These are phyloP conservation scores for Pseudomyrmex gracilis DNA, from an alignment of 1,140 invertebrate genomes.

Conservation along the genomic window DNA sequence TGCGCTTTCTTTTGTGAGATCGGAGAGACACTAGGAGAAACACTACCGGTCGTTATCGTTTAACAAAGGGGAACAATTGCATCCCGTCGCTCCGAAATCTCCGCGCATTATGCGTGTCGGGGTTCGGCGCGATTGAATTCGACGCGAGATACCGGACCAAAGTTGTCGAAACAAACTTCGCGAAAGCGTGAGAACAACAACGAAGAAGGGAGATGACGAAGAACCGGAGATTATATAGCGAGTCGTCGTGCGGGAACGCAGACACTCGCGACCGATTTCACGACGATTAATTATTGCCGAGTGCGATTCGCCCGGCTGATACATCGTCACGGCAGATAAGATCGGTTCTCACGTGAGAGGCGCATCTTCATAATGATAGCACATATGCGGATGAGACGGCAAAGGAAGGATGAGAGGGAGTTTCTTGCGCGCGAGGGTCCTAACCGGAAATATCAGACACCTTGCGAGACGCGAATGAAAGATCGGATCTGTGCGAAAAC, in stretches of 20 bases:
- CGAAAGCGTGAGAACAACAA: background rate
- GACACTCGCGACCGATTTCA: slow-evolving; percentile 24
- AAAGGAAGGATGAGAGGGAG: background rate
- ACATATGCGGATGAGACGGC: background rate
- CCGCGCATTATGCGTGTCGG: background rate
- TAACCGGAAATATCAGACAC: slow-evolving; percentile 8
- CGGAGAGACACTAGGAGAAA: too few species aligned
- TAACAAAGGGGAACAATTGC: too few species aligned
- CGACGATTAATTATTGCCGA: slow-evolving; percentile 47
- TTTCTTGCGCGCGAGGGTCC: slow-evolving; percentile 18
- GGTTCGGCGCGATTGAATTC: background rate
- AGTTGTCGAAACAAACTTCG: background rate
- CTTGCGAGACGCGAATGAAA: too few species aligned
- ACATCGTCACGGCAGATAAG: slow-evolving; percentile 56
- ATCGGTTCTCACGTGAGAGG: slow-evolving; percentile 45
- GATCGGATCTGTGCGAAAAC: too few species aligned
- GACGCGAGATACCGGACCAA: background rate
- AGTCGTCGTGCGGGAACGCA: slow-evolving; percentile 12
- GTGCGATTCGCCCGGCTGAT: slow-evolving; percentile 4
- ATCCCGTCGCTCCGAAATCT: background rate
- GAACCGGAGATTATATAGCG: background rate
- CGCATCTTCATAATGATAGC: slow-evolving; percentile 17
- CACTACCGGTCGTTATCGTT: too few species aligned
- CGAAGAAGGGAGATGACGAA: background rate
- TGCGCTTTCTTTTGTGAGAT: too few species aligned